Percentiles rank a stretch among this genome's conserved stretches.
phyloP scores from a whole-genome alignment of 2,888 invertebrate genomes.

The Automeris io region DNA sequence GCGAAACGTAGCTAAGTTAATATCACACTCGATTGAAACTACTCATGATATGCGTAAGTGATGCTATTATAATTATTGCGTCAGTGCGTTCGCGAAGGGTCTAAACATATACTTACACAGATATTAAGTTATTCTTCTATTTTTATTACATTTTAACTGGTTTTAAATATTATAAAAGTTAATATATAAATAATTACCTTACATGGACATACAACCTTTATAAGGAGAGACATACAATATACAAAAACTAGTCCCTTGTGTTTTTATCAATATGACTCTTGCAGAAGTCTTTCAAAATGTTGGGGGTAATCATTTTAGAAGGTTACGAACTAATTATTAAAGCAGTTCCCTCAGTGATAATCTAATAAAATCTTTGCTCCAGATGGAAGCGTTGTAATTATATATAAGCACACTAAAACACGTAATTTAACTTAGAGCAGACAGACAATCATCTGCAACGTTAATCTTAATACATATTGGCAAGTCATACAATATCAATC shows the following conservation, averaged over 20 bases:
- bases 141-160: conserved; percentile 39
- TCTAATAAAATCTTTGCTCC: too few species aligned
- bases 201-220: conserved; percentile 71
- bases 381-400: neutral
- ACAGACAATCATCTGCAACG: neutral
- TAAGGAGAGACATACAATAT: conserved; percentile 51
- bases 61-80: conserved; percentile 30
- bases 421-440: neutral
- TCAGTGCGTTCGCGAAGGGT: conserved; percentile 30
- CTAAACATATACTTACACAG: conserved; percentile 45
- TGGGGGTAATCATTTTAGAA: too few species aligned
- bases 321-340: too few species aligned
- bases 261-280: too few species aligned
- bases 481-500: conserved; percentile 22
- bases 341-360: too few species aligned
- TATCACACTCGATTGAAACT: conserved; percentile 17
- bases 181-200: conserved; percentile 66
- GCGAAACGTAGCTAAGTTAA: conserved; percentile 16
- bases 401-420: neutral
- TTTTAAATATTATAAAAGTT: conserved; percentile 61
- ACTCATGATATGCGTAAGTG: conserved; percentile 18
- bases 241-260: conserved; percentile 43
- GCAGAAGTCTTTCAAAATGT: too few species aligned
- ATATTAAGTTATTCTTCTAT: conserved; percentile 50
- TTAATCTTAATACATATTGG: conserved; percentile 12